Evolutionary conservation across 2,888 invertebrate genomes (phyloP).

Genomic region (Hedychridium roseum): DNA sequence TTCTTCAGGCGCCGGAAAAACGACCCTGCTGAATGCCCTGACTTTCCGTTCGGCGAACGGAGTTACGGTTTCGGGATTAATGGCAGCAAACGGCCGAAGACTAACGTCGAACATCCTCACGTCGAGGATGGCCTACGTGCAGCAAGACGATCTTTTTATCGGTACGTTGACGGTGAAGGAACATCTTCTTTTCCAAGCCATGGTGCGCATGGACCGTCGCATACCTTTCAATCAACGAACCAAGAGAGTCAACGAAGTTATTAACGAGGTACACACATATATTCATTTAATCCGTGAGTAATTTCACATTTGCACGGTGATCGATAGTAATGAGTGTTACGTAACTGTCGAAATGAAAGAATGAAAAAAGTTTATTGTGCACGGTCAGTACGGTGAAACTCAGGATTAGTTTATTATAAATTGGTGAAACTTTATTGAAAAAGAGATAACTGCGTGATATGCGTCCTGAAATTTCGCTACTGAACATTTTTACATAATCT

Average conservation of each 20-base stretch:
- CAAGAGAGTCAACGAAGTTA: slow-evolving; percentile 84
- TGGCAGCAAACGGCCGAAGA: slow-evolving; percentile 79
- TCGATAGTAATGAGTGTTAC: background rate
- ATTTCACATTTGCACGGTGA: no score
- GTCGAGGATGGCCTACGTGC: slow-evolving; percentile 88
- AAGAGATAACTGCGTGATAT: no score
- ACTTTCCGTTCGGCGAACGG: slow-evolving; percentile 81
- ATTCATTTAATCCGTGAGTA: no score
- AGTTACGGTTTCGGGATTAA: slow-evolving; percentile 70
- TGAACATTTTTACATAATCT: no score
- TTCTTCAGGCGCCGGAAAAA: slow-evolving; percentile 93
- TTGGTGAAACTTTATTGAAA: no score
- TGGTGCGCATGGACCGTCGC: slow-evolving; percentile 84
- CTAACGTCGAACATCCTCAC: slow-evolving; percentile 77
- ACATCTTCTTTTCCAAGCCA: slow-evolving; percentile 85
- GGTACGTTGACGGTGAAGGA: slow-evolving; percentile 89
- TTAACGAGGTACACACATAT: slow-evolving; percentile 73
- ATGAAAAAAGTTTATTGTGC: background rate
- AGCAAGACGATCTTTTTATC: slow-evolving; percentile 93
- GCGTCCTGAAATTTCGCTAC: no score
- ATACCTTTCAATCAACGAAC: slow-evolving; percentile 79
- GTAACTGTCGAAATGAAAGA: background rate
- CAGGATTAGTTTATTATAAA: no score
- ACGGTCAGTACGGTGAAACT: background rate
- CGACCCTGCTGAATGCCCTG: slow-evolving; percentile 88